A percentile compares a stretch with the other conserved stretches of the same genome.
These are phyloP conservation scores for Barypeithes pellucidus DNA, from an alignment of 2,888 invertebrate genomes.

Conservation along the genomic window DNA sequence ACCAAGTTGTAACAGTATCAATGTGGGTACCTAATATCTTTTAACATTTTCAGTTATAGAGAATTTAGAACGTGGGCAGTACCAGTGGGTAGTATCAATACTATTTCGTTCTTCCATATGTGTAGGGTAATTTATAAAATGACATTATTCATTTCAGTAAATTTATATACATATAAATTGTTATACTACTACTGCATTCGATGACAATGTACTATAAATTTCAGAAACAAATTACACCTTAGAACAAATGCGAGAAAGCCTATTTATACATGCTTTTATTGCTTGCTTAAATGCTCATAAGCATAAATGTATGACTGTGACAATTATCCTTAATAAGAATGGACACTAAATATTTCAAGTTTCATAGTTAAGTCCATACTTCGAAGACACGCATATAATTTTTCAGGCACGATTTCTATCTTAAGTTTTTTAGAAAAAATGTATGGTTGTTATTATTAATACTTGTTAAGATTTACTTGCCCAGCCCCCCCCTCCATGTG, in stretches of 20 bases:
- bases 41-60: conserved; percentile 61
- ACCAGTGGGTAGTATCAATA: conserved; percentile 63
- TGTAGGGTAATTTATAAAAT: conserved; percentile 62
- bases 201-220: conserved; percentile 50
- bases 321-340: conserved; percentile 13
- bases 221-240: conserved; percentile 40
- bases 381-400: too few relatives aligned
- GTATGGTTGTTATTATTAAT: too few relatives aligned
- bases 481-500: too few relatives aligned
- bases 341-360: background rate
- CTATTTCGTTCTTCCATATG: conserved; percentile 63
- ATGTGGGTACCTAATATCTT: conserved; percentile 60
- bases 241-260: conserved; percentile 45
- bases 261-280: conserved; percentile 28
- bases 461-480: too few relatives aligned
- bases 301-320: conserved; percentile 6
- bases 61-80: conserved; percentile 60
- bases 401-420: too few relatives aligned
- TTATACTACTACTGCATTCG: conserved; percentile 44
- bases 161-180: conserved; percentile 61
- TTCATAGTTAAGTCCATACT: too few relatives aligned
- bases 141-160: conserved; percentile 60
- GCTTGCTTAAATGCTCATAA: conserved; percentile 15
- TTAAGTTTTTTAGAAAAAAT: too few relatives aligned
- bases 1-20: conserved; percentile 56